Evolutionary conservation across 2,113 vertebrate genomes (phyloP).

Genomic region (Smithornis capensis): DNA sequence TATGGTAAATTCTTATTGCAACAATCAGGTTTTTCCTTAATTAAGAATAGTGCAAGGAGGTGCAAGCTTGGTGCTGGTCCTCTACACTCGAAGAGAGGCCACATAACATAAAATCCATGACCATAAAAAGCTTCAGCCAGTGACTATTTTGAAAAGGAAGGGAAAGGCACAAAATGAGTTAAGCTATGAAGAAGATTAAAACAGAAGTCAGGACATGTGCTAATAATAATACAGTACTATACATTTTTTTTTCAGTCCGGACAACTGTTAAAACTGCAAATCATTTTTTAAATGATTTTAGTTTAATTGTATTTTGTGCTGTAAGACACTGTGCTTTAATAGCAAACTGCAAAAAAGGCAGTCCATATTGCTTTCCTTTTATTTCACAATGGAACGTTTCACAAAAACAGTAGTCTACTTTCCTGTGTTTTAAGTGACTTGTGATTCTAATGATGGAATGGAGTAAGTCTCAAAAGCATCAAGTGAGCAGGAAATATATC

Average conservation of each 20-base stretch:
- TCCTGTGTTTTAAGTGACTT: slow-evolving; percentile 68
- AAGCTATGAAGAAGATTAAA: slow-evolving; percentile 57
- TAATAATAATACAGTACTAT: slow-evolving; percentile 65
- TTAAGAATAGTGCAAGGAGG: slow-evolving; percentile 65
- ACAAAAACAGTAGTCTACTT: slow-evolving; percentile 69
- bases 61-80: slow-evolving; percentile 11
- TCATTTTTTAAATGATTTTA: slow-evolving; percentile 25
- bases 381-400: slow-evolving; percentile 70
- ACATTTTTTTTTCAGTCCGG: slow-evolving; percentile 44
- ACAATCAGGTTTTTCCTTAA: neutral
- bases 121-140: slow-evolving; percentile 38
- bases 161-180: slow-evolving; percentile 72
- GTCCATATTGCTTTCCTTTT: slow-evolving; percentile 60
- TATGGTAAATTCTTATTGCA: slow-evolving; percentile 1
- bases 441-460: slow-evolving; percentile 72
- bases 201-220: slow-evolving; percentile 60
- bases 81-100: neutral
- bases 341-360: slow-evolving; percentile 70
- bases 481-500: slow-evolving; percentile 73
- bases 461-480: slow-evolving; percentile 72
- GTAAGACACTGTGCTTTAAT: slow-evolving; percentile 69
- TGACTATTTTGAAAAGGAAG: slow-evolving; percentile 32
- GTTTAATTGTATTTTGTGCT: slow-evolving; percentile 67
- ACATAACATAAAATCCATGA: slow-evolving; percentile 55
- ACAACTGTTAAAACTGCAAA: slow-evolving; percentile 58